A percentile compares a stretch with the other conserved stretches of the same genome.
Evolutionary conservation across 2,113 vertebrate genomes (phyloP).

Genomic region (Ciconia maguari): DNA sequence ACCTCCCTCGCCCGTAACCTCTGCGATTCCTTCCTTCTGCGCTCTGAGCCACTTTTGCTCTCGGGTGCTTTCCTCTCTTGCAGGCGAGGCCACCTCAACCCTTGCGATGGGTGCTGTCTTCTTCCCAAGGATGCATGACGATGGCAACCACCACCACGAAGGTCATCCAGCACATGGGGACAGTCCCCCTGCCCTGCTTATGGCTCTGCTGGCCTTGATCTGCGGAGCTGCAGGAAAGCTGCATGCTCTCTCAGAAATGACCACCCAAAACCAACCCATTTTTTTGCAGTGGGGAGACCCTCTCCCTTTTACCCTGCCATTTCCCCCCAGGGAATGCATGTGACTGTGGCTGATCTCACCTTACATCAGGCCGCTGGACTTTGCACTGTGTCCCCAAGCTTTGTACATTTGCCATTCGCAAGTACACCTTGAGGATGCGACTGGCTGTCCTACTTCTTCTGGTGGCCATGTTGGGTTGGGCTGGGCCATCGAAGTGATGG

Average conservation of each 20-base stretch:
- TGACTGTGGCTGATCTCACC: not conserved
- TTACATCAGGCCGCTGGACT: not conserved
- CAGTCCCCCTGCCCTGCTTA: not conserved
- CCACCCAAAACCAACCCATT: not conserved
- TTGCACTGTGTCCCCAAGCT: not conserved
- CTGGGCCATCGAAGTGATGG: not conserved
- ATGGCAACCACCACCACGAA: not conserved
- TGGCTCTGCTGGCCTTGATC: not conserved
- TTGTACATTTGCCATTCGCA: not conserved
- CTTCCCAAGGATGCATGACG: not conserved
- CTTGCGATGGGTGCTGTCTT: accelerated
- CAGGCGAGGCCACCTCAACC: not conserved
- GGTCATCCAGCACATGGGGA: not conserved
- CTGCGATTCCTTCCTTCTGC: not conserved
- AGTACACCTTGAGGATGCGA: not conserved
- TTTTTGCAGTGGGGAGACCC: not conserved
- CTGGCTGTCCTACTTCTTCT: not conserved
- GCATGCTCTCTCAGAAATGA: not conserved
- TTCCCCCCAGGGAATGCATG: not conserved
- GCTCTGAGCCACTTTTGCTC: not conserved
- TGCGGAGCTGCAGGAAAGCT: not conserved
- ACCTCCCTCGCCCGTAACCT: no score
- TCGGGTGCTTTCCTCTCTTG: accelerated
- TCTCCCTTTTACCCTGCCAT: not conserved
- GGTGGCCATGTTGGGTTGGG: not conserved